Evolutionary conservation across 2,888 invertebrate species (phyloP).

Genomic region (Notodonta ziczac): DNA sequence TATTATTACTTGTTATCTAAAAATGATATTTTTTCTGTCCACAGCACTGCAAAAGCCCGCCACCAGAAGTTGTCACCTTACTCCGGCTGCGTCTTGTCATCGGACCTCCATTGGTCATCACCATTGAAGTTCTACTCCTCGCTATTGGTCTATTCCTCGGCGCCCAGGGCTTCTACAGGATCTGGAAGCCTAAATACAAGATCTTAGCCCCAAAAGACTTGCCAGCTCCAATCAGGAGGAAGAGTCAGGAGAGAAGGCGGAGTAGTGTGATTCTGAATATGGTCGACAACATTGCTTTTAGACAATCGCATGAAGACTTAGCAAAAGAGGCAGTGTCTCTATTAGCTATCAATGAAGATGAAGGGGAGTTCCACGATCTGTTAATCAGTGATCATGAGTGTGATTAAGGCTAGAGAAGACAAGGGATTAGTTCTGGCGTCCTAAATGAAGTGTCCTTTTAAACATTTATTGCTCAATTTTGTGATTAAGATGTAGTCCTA

Average conservation of each 20-base stretch:
- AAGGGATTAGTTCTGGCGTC: too few species aligned
- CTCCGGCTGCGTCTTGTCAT: conserved; percentile 78
- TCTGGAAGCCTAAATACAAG: conserved; percentile 65
- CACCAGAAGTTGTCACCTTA: conserved; percentile 67
- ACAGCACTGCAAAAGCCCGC: conserved; percentile 71
- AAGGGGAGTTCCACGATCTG: conserved; percentile 56
- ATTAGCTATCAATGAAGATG: conserved; percentile 64
- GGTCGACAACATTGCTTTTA: conserved; percentile 56
- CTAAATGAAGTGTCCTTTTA: too few species aligned
- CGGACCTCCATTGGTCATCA: conserved; percentile 78
- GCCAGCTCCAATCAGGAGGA: conserved; percentile 38
- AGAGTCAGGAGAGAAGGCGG: conserved; percentile 45
- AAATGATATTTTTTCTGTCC: neutral
- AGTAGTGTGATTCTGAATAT: conserved; percentile 57
- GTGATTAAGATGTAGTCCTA: too few species aligned
- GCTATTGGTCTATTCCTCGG: conserved; percentile 74
- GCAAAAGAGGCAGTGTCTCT: conserved; percentile 69
- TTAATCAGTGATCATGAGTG: conserved; percentile 42
- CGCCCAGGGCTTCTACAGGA: conserved; percentile 62
- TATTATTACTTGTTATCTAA: too few species aligned
- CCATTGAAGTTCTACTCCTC: conserved; percentile 71
- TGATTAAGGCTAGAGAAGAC: conserved; percentile 11
- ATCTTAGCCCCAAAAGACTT: conserved; percentile 43
- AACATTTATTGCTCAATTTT: too few species aligned
- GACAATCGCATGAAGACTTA: conserved; percentile 45